Conservation (phyloP, 2,113 vertebrate species). For the Psilopsiagon aurifrons region DNA sequence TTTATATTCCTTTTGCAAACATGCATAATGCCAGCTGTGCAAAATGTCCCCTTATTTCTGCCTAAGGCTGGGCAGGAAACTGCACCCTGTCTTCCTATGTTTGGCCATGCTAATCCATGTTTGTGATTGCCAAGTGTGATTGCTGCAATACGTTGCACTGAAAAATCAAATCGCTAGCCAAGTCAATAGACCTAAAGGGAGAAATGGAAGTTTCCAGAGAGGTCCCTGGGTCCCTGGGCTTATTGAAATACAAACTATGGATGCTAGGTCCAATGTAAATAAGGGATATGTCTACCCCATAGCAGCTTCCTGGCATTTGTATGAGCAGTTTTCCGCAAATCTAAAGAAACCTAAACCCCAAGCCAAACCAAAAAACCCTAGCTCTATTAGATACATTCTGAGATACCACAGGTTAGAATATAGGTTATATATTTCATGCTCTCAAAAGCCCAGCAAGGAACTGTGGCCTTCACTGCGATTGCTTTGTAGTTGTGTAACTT, state of each 20-base stretch:
- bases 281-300: not conserved
- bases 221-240: not conserved
- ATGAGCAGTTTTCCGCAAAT: not conserved
- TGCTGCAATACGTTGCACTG: not conserved
- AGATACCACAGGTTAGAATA: not conserved
- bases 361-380: not conserved
- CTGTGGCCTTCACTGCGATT: not conserved
- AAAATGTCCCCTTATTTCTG: constrained; percentile 5
- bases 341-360: not conserved
- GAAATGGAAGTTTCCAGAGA: not conserved
- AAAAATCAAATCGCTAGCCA: not conserved
- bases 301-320: not conserved
- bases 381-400: not conserved
- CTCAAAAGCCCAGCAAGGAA: not conserved
- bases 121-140: not conserved
- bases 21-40: not conserved
- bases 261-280: not conserved
- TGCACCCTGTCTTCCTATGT: constrained; percentile 13
- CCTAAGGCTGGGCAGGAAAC: constrained; percentile 34
- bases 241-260: not conserved
- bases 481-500: not conserved
- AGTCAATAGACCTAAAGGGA: not conserved
- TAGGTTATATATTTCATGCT: not conserved
- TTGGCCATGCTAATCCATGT: not conserved
- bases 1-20: constrained; percentile 11